Conservation (phyloP, 2,888 invertebrate species). For the Glyphotaelius pellucidus region DNA sequence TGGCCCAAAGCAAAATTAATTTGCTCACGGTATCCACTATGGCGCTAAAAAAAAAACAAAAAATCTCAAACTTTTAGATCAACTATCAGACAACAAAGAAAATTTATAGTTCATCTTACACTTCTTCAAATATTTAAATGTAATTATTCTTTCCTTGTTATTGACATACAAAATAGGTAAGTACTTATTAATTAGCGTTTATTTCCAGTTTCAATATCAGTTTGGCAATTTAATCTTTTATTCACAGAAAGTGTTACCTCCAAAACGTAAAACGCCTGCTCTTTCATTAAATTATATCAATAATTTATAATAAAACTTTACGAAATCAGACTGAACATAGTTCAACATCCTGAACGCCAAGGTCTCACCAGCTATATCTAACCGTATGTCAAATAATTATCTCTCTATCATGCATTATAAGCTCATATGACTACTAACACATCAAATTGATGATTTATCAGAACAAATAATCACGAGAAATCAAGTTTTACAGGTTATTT, state of each 20-base stretch:
- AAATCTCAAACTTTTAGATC: not conserved
- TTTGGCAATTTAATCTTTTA: not conserved
- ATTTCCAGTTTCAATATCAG: not conserved
- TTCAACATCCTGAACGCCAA: not conserved
- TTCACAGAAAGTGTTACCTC: not conserved
- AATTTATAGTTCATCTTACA: too few relatives aligned
- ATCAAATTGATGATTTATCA: not conserved
- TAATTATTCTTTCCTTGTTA: too few relatives aligned
- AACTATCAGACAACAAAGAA: too few relatives aligned
- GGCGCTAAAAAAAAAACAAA: too few relatives aligned
- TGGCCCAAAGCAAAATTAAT: too few relatives aligned
- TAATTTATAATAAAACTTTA: not conserved
- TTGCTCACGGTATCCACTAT: too few relatives aligned
- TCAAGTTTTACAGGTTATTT: not conserved
- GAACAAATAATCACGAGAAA: not conserved
- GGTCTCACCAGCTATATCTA: not conserved
- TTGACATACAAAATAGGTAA: too few relatives aligned
- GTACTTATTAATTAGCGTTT: too few relatives aligned
- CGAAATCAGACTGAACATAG: not conserved
- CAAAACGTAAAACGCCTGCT: not conserved
- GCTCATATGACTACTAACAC: not conserved
- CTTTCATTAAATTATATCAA: not conserved
- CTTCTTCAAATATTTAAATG: too few relatives aligned
- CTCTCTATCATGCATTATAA: not conserved
- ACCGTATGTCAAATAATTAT: not conserved